These are phyloP conservation scores for Scomberomorus guttatus DNA, from an alignment of 2,797 vertebrate species.

Conservation along the genomic window DNA sequence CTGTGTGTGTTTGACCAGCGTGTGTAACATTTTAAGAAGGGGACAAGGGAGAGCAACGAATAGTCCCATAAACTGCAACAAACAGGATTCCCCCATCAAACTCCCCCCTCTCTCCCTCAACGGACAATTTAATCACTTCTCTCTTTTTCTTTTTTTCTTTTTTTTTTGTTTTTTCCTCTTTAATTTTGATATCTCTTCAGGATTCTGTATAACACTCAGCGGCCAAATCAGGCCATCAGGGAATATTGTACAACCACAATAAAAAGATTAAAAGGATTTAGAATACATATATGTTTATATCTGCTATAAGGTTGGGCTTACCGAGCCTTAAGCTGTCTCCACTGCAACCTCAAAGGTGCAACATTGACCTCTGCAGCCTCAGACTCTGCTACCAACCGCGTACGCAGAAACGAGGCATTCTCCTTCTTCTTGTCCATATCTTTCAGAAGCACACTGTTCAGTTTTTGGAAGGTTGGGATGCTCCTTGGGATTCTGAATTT, in stretches of 20 bases:
- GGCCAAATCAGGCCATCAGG: conserved; percentile 92
- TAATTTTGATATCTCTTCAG: conserved; percentile 83
- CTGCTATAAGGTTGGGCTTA: conserved; percentile 76
- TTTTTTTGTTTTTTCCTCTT: conserved; percentile 42
- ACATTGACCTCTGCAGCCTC: conserved; percentile 79
- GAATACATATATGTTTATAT: conserved; percentile 86
- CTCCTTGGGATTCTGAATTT: conserved; percentile 60
- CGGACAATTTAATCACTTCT: conserved; percentile 88
- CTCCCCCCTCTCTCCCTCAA: conserved; percentile 86
- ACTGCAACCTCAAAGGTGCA: conserved; percentile 81
- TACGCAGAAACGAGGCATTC: conserved; percentile 59
- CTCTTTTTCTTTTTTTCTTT: conserved; percentile 40
- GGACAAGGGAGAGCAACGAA: conserved; percentile 79
- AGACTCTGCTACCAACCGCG: conserved; percentile 55
- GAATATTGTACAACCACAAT: conserved; percentile 93
- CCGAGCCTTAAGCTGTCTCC: conserved; percentile 66
- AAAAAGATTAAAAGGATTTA: conserved; percentile 83
- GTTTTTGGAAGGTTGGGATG: conserved; percentile 71
- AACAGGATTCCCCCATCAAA: conserved; percentile 88
- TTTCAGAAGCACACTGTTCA: conserved; percentile 79
- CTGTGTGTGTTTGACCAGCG: conserved; percentile 86
- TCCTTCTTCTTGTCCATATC: conserved; percentile 55
- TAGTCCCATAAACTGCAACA: conserved; percentile 81
- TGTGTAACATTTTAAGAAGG: conserved; percentile 86
- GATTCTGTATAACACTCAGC: conserved; percentile 94